Evolutionary conservation across 2,113 vertebrate species (phyloP), one percentile per base, ranked within the genome.

Genomic region (Amia ocellicauda): DNA sequence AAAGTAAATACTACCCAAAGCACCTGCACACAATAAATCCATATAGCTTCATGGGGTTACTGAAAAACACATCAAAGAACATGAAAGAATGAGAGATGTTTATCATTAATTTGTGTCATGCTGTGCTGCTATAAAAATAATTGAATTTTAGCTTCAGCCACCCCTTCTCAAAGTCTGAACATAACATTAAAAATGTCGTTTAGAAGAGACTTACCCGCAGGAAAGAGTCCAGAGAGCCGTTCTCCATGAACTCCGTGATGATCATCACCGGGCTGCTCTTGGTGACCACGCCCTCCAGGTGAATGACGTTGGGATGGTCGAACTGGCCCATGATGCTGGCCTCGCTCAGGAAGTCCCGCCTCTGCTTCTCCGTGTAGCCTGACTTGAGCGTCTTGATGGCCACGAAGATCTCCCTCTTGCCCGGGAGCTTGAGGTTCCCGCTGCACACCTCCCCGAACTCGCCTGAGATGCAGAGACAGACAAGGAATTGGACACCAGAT

Each of bases 321-420:
- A 98, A 98, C 84, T 98, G 96, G 5, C 89, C 96, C 97, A 99
- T 99, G 86, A 99, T 99, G 88, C 94, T 97, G 61, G 97, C 97
- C 75, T 99, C 97, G 0, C 94, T 96, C 71, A 99, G 84, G 79
- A 99, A 99, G 77, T 99, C 97, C 56, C 97, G 73, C 50, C 97
- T 84, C 70, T 99, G 97, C 79, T 98, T 99, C 70, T 99, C 96
- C 0, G 97, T 99, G 76, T 99, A 99, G 47, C 96, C 97, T 0
- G 96, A 90, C 79, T 99, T 99, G 53, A 99, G 89, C 0, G 97
- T 98, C 73, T 99, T 99, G 76, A 99, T 98, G 74, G 97, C 97
- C 68, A 98, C 97, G 16, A 98, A 97, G 82, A 98, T 98, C 78
- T 99, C 97, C 66, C 95, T 87, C 71, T 98, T 98, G 29, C 96